Evolutionary conservation across 2,797 vertebrate species (phyloP).

Genomic region (Pseudochirops cupreus): DNA sequence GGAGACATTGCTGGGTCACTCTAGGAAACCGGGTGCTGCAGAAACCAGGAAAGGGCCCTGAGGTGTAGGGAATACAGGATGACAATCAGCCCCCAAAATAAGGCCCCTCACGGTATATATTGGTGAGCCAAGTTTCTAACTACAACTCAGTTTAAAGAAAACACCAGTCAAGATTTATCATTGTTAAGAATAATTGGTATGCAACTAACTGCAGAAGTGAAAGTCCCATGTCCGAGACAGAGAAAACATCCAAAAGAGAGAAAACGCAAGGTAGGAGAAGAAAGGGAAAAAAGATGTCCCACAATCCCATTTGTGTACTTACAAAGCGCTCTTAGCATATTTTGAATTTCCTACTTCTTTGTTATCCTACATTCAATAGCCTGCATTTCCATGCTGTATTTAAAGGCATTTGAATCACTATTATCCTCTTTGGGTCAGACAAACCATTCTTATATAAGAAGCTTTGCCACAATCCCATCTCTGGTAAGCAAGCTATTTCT

Average conservation of each 20-base stretch:
- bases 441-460: background rate
- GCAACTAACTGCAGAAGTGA: constrained; percentile 60
- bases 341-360: background rate
- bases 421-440: background rate
- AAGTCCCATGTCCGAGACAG: constrained; percentile 46
- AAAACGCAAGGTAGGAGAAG: background rate
- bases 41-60: constrained; percentile 12
- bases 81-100: constrained; percentile 18
- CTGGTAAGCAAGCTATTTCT: background rate
- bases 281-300: background rate
- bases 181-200: constrained; percentile 61
- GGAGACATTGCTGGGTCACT: background rate
- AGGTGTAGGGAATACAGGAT: background rate
- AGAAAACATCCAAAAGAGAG: background rate
- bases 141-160: constrained; percentile 46
- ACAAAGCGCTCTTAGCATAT: background rate
- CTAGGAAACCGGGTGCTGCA: background rate
- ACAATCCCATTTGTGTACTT: accelerated
- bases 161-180: constrained; percentile 35
- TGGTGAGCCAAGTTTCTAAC: constrained; percentile 5
- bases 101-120: constrained; percentile 4
- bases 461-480: background rate
- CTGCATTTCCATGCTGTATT: background rate
- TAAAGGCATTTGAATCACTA: background rate
- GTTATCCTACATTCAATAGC: background rate